Evolutionary conservation across 1,140 invertebrate species (phyloP).

Genomic region (Musca vetustissima): DNA sequence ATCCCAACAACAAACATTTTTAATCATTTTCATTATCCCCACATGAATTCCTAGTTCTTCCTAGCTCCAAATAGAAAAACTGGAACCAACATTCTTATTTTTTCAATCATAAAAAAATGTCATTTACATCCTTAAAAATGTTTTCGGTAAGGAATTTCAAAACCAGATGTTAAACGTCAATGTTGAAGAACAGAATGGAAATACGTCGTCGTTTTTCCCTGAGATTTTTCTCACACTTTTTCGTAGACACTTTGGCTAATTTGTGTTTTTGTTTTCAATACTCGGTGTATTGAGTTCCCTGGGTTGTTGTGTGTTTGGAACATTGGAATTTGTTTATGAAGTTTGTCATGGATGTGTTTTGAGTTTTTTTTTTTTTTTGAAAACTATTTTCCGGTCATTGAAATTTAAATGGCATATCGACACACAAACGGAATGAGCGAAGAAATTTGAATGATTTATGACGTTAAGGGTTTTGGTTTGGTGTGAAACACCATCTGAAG

Average conservation of each 20-base stretch:
- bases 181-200: neutral
- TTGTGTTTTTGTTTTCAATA: slow-evolving; percentile 8
- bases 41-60: slow-evolving; percentile 12
- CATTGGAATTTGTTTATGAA: neutral
- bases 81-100: too few relatives aligned
- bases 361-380: neutral
- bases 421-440: neutral
- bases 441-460: slow-evolving; percentile 9
- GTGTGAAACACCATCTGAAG: too few relatives aligned
- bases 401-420: slow-evolving; percentile 1
- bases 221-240: slow-evolving; percentile 22
- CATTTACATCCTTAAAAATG: slow-evolving; percentile 15
- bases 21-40: slow-evolving; percentile 14
- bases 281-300: neutral
- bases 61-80: too few relatives aligned
- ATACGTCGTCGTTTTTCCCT: too few relatives aligned
- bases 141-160: neutral
- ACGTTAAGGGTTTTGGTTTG: neutral
- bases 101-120: neutral
- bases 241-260: neutral
- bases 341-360: neutral
- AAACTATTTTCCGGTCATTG: slow-evolving; percentile 22
- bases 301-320: neutral
- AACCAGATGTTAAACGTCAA: slow-evolving; percentile 19
- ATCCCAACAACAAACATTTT: neutral